Percentiles rank a stretch among this genome's conserved stretches.
Conservation (phyloP, 2,888 invertebrate genomes). For the Stomorhina lunata region DNA sequence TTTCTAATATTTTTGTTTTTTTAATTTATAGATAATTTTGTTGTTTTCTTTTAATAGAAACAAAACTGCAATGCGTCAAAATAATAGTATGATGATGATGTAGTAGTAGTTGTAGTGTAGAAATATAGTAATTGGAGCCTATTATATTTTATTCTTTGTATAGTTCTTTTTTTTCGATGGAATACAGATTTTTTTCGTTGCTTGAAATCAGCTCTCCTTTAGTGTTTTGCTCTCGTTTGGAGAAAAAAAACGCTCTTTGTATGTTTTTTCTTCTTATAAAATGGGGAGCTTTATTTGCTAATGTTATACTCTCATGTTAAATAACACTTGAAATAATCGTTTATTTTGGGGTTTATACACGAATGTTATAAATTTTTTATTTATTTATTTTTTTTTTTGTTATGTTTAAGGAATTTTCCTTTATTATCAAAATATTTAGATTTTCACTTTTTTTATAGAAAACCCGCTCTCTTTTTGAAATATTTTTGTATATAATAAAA, state of each 20-base stretch:
- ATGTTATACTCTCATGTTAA: conserved; percentile 44
- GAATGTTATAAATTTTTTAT: conserved; percentile 15
- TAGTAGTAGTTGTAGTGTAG: neutral
- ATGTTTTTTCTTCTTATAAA: conserved; percentile 11
- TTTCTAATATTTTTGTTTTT: conserved; percentile 3
- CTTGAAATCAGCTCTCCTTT: neutral
- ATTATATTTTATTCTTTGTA: conserved; percentile 25
- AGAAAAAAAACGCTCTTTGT: neutral
- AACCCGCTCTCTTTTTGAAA: neutral
- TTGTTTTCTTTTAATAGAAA: neutral
- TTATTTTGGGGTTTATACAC: conserved; percentile 41
- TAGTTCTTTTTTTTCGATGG: neutral
- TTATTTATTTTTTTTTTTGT: conserved; percentile 21
- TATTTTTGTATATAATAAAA: neutral
- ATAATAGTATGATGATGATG: neutral
- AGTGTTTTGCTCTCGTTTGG: neutral
- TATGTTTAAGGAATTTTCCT: conserved; percentile 57
- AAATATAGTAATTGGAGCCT: conserved; percentile 48
- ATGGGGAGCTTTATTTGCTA: neutral
- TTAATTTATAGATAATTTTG: neutral
- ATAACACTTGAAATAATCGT: conserved; percentile 57
- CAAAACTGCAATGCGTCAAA: conserved; percentile 54
- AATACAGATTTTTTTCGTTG: neutral
- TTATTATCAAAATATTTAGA: conserved; percentile 34
- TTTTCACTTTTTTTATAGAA: conserved; percentile 22